Evolutionary conservation across 2,888 invertebrate genomes (phyloP).

Genomic region (Mactromeris polynyma): DNA sequence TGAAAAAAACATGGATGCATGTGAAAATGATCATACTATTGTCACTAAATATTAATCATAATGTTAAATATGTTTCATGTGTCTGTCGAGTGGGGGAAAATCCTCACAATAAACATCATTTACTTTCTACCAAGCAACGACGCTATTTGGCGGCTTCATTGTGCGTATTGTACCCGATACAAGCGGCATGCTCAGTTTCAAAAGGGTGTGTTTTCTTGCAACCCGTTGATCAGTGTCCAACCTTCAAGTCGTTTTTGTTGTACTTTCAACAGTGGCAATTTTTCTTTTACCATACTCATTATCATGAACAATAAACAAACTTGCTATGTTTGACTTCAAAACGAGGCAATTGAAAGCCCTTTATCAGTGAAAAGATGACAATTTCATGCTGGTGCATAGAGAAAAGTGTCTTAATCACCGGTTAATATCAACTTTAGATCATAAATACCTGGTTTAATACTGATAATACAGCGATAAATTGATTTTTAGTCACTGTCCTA

Average conservation of each 20-base stretch:
- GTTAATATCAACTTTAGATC: constrained; percentile 58
- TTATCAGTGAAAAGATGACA: constrained; percentile 70
- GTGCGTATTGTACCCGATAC: constrained; percentile 8
- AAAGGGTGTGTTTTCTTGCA: constrained; percentile 20
- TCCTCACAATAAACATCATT: constrained; percentile 1
- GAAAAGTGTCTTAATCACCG: constrained; percentile 64
- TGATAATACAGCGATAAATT: constrained; percentile 66
- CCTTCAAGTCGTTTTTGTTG: constrained; percentile 38
- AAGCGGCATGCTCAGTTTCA: constrained; percentile 29
- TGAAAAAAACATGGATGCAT: too few species aligned
- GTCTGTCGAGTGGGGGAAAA: not conserved
- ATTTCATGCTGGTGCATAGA: constrained; percentile 65
- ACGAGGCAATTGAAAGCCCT: constrained; percentile 62
- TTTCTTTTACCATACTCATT: constrained; percentile 56
- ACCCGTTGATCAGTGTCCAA: constrained; percentile 27
- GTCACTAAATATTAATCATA: not conserved
- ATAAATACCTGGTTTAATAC: constrained; percentile 58
- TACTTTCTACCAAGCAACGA: constrained; percentile 37
- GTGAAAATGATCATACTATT: not conserved
- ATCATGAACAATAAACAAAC: constrained; percentile 59
- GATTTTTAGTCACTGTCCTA: constrained; percentile 59
- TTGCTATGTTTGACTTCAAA: constrained; percentile 37
- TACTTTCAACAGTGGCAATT: constrained; percentile 40
- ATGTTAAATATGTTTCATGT: not conserved
- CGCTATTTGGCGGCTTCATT: not conserved